Conservation (phyloP, 2,888 invertebrate genomes). For the Emmelina monodactyla region DNA sequence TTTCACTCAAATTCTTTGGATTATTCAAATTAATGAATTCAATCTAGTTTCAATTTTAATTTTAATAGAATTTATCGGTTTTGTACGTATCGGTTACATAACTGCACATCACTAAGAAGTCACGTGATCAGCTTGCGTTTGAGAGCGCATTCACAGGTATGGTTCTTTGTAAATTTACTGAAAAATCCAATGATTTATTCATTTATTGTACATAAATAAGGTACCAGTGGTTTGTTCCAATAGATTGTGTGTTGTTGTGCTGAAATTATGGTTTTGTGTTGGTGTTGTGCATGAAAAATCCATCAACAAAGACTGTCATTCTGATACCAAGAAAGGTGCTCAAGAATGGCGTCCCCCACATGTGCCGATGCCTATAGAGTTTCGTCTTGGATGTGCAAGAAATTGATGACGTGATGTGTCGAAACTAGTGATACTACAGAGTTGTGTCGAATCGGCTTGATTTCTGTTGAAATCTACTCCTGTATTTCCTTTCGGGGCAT, state of each 20-base stretch:
- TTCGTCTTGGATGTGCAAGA: constrained; percentile 42
- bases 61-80: not conserved
- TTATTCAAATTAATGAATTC: too few relatives aligned
- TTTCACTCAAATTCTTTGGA: too few relatives aligned
- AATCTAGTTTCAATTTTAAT: too few relatives aligned
- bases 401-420: constrained; percentile 48
- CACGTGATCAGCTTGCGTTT: constrained; percentile 76
- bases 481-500: constrained; percentile 21
- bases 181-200: constrained; percentile 44
- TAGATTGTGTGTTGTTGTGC: constrained; percentile 39
- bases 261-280: constrained; percentile 34
- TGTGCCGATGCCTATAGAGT: constrained; percentile 63
- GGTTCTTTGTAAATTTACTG: constrained; percentile 58
- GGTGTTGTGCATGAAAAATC: constrained; percentile 48
- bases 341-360: constrained; percentile 81
- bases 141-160: constrained; percentile 76
- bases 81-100: constrained; percentile 1
- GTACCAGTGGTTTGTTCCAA: constrained; percentile 35
- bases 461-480: constrained; percentile 27
- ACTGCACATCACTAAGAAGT: constrained; percentile 52
- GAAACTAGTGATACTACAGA: constrained; percentile 32
- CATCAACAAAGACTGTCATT: constrained; percentile 67
- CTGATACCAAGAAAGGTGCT: constrained; percentile 70
- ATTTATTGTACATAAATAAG: constrained; percentile 39
- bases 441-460: constrained; percentile 24